Base-by-base conservation (phyloP, 1,140 invertebrate genomes). In the Druon quercuslanigerum region DNA sequence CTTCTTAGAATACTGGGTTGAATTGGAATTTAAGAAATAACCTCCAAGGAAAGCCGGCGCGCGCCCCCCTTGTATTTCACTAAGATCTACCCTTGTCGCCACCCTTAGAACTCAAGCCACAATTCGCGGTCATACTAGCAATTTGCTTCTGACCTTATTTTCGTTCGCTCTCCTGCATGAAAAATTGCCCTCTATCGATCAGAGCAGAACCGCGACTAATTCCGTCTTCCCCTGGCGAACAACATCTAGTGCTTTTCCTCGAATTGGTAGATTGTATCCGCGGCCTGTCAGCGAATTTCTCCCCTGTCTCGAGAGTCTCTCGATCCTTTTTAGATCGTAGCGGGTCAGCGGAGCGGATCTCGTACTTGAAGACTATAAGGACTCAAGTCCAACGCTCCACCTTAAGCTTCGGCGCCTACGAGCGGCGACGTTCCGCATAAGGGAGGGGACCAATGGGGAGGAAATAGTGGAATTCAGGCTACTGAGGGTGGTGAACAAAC, bases 171-270 rank as follows among this genome's bases (percentile, higher is more conserved):
- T 40, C 57, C 60, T 40, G 5, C 33, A 66, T 66, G 60, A 66
- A 66, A 66, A 66, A 66, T 66, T 66, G 60, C 60, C 60, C n/a
- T 16, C 25, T 66, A 66, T 66, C 60, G 60, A 66, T 66, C 60
- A 66, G 60, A 40, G 56, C 19, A 11, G 19, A 57, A 17, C 19
- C 12, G 60, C 33, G 60, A 33, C 60, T 66, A 66, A 66, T 66
- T 66, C 60, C n/a, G 60, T 66, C 60, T 66, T 66, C 25, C 11
- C 56, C 20, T 33, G 16, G 12, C 16, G 14, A 20, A 20, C 19
- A 66, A 7, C 25, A 66, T 8, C 25, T 33, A 33, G 20, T 8
- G 54, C 17, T 56, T 66, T 33, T 66, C 8, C 16, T 33, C 33
- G 60, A 40, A 66, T 66, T 66, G 46, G 60, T 66, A 66, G 60